Base-by-base conservation (phyloP, 2,797 vertebrate genomes). In the Sardinella longiceps region DNA sequence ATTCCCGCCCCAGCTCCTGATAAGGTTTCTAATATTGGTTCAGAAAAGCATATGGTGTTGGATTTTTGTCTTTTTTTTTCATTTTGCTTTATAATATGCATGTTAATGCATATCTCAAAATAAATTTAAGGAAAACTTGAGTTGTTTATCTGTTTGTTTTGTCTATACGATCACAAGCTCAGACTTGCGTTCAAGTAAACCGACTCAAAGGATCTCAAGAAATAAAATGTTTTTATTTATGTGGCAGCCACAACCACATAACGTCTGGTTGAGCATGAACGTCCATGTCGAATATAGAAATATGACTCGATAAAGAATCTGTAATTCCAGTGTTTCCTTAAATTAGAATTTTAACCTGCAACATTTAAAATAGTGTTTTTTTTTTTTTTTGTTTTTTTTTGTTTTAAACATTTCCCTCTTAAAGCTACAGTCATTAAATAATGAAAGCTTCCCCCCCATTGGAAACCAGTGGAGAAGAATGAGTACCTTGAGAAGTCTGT, bases 1-100 rank as follows among this genome's bases (percentile, higher is more conserved):
- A 90, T 96, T 97, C 96, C 97, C 96, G 97, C 96, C 97, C 96
- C 96, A 96, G 96, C 97, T 97, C 96, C 96, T 96, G 96, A 94
- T 96, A 94, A 94, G 37, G 93, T 95, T 95, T 93, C 92, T 96
- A 86, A 92, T 92, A 20, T 39, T 94, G 92, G 92, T 94, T 91
- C 91, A 92, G 93, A 95, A 94, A 93, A 90, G 95, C 96, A 96
- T 96, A 95, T 91, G 89, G 92, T 97, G 28, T 70, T 70, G 60
- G 60, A 95, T 98, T 96, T 98, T 97, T 97, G 97, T 96, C 97
- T 97, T 96, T 95, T 95, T 96, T 96, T 96, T 96, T 95, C 93
- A 86, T 96, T 97, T 96, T 96, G 96, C 96, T 97, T 96, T 95
- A 88, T 93, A 96, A 95, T 95, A 96, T 95, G 97, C 96, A 95